Base-by-base conservation (phyloP, 2,888 invertebrate genomes). In the Lasius platythorax region DNA sequence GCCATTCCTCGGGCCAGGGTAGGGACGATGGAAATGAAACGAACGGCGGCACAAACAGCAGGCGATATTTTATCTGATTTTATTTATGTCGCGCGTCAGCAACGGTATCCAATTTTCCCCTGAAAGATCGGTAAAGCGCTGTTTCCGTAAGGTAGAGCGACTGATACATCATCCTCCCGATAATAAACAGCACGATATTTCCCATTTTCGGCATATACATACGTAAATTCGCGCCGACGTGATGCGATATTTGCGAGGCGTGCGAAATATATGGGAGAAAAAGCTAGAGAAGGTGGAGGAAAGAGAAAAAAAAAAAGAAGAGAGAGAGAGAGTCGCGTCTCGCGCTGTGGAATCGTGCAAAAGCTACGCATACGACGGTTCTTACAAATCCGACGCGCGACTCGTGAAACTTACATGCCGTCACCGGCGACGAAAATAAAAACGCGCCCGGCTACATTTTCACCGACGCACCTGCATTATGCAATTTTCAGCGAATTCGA, bases 11-110 rank as follows among this genome's bases (percentile, higher is more conserved):
- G 72, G 58, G 43, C 72, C 37, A 30, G 46, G 79, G 46, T 18
- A 12, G 46, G 56, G 46, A 72, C 72, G 73, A 63, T 61, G 79
- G 73, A 81, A 81, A 81, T 81, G 79, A 81, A 81, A 81, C 79
- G 79, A 81, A 81, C 61, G 50, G 61, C 73, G 72, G 46, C 72
- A 72, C 72, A 72, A 61, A 70, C 70, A 28, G 72, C 79, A 12
- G 61, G 72, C 79, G 79, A 81, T 81, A 81, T 81, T 81, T 81
- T 81, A 81, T 81, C 79, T 81, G 79, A 81, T 81, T 81, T 81
- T 81, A 81, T 81, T 81, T 81, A 81, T 81, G 73, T 81, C 79
- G 79, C 79, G 79, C 79, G 79, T 81, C 79, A 73, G 79, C 73
- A 73, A 81, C 79, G 79, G 73, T 73, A 81, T 81, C 79, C 79